Evolutionary conservation across 2,888 invertebrate species (phyloP), one percentile per base, ranked within the genome.

Genomic region (Cantharis flavilabris): DNA sequence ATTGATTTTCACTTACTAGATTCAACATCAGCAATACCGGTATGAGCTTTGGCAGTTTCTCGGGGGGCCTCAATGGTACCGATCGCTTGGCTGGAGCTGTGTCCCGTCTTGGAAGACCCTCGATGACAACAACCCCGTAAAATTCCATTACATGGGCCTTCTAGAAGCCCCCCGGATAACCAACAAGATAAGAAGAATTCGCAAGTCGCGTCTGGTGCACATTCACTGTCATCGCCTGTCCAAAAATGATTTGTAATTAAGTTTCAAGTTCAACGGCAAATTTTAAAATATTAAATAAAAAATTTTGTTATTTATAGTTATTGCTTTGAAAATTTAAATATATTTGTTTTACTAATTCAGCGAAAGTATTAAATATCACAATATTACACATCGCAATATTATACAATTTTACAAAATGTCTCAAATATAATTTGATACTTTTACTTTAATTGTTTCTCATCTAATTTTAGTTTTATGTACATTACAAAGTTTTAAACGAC

Each of bases 161-260:
- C 96, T 86, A 97, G 90, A 76, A 96, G 91, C 78, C 97, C 97
- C 83, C 96, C 95, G 78, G 94, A 92, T 92, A 97, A 93, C 97
- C 97, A 97, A 90, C 97, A 97, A 89, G 94, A 93, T 86, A 97
- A 91, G 91, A 97, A 96, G 90, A 97, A 96, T 89, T 97, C 96
- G 88, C 97, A 97, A 81, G 93, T 94, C 75, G 95, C 94, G 78
- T 94, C 96, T 84, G 93, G 92, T 67, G 92, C 89, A 87, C 94
- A 94, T 63, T 72, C 78, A 72, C 63, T 72, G 71, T 28, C 73
- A 23, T 33, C 28, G 26, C 77, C 75, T 77, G 75, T 73, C 71
- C 73, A 76, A 76, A 71, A 70, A 75, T 33, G 18, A 18, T 64
- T 33, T 62, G 11, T 16, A 20, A 20, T 49, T 49, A 70, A 62